Evolutionary conservation across 1,140 invertebrate species (phyloP).

Genomic region (Popillia japonica): DNA sequence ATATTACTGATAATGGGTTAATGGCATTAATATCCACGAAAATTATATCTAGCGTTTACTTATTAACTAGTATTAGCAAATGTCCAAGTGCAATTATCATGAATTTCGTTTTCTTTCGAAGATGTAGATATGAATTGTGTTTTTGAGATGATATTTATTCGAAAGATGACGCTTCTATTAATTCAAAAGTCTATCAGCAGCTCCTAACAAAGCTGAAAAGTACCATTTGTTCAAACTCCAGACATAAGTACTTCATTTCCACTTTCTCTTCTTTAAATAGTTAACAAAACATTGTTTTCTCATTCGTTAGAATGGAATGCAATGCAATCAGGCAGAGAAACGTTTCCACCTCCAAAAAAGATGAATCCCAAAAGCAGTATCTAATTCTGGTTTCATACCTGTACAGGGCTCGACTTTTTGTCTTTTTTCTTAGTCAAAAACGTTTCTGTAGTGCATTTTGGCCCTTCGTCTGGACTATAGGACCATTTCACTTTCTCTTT

Average conservation of each 20-base stretch:
- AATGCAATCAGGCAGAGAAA: not conserved
- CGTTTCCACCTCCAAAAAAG: constrained; percentile 4
- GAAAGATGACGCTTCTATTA: constrained; percentile 28
- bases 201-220: constrained; percentile 25
- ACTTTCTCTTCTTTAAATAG: constrained; percentile 10
- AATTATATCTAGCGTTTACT: not conserved
- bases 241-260: not conserved
- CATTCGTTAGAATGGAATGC: constrained; percentile 7
- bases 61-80: constrained; percentile 6
- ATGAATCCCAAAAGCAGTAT: constrained; percentile 35
- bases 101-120: not conserved
- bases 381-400: constrained; percentile 50
- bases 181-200: constrained; percentile 29
- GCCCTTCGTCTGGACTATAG: constrained; percentile 59
- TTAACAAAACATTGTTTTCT: constrained; percentile 28
- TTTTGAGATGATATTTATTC: not conserved
- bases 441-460: constrained; percentile 58
- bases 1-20: not conserved
- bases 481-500: constrained; percentile 59
- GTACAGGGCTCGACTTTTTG: constrained; percentile 54
- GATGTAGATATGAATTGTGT: constrained; percentile 24
- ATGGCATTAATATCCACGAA: not conserved
- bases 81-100: not conserved
- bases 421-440: constrained; percentile 57
- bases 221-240: not conserved